These are phyloP conservation scores for Lithobates pipiens DNA, from an alignment of 2,797 vertebrate species.

Conservation along the genomic window DNA sequence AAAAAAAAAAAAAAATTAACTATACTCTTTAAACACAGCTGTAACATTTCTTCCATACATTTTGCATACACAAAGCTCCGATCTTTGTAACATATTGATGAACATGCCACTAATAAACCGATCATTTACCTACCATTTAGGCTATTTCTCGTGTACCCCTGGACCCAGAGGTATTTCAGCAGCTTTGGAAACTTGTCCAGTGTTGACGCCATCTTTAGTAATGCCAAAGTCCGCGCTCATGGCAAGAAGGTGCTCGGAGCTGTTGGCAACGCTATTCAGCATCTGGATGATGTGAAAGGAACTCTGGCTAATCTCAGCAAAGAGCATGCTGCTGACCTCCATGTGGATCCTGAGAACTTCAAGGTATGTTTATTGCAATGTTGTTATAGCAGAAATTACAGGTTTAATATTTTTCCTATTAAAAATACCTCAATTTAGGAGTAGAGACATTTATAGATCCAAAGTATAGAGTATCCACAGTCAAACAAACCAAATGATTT, in stretches of 20 bases:
- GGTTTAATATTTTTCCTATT: too few species aligned
- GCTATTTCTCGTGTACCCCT: slow-evolving; percentile 74
- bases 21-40: too few species aligned
- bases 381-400: too few species aligned
- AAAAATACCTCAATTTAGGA: too few species aligned
- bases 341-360: slow-evolving; percentile 91
- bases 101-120: not conserved
- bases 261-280: slow-evolving; percentile 76
- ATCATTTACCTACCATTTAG: slow-evolving; percentile 59
- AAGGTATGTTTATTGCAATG: slow-evolving; percentile 66
- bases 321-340: slow-evolving; percentile 86
- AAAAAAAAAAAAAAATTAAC: too few species aligned
- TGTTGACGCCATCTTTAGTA: slow-evolving; percentile 71
- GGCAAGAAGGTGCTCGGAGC: slow-evolving; percentile 77
- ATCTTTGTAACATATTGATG: too few species aligned
- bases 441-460: too few species aligned
- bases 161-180: slow-evolving; percentile 81
- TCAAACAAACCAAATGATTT: too few species aligned
- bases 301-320: slow-evolving; percentile 77
- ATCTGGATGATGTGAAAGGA: slow-evolving; percentile 77
- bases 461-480: too few species aligned
- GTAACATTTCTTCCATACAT: too few species aligned
- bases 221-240: slow-evolving; percentile 75
- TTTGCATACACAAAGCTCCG: too few species aligned
- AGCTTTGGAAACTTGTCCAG: slow-evolving; percentile 80